Base-by-base conservation (phyloP, 2,888 invertebrate species). In the Rhorus exstirpatorius region DNA sequence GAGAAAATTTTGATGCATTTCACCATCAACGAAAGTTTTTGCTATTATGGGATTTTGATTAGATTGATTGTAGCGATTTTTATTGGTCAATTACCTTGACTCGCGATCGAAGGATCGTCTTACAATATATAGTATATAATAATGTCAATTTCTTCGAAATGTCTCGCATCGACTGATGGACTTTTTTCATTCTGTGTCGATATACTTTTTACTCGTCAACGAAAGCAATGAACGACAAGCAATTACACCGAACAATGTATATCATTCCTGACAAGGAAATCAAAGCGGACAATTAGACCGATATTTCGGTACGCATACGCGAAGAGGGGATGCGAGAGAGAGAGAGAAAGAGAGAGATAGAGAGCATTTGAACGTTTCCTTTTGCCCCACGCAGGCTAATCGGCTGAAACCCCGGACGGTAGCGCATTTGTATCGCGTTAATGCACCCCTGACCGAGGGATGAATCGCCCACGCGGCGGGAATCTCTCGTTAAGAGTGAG, bases 391-490 rank as follows among this genome's bases (percentile, higher is more conserved):
- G 83, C 58, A 65, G 80, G 79, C 79, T 77, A 82, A 67, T 79
- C 81, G 84, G 67, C 75, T 77, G 84, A 58, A 74, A 76, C 58
- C 63, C 79, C 71, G 68, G 67, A 68, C 63, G 58, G 51, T 65
- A 77, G 79, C 79, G 77, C 88, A 85, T 85, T 85, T 86, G 84
- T 80, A 84, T 84, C 85, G 83, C 83, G 84, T 86, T 86, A 87
- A 86, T 86, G 84, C 83, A 84, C 84, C 86, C 84, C 84, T 83
- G 82, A 84, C 82, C 83, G 85, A 83, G 86, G 87, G 86, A 84
- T 87, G 84, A 86, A 87, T 87, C 85, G 82, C 58, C 58, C 79
- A 46, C 74, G 76, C 79, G 79, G 77, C 55, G 81, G 81, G 63
- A 78, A 60, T 44, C 38, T 53, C 46, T 31, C 68, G 68, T 51